phyloP scores from a whole-genome alignment of 2,888 invertebrate genomes.

The Eledona agricola region DNA sequence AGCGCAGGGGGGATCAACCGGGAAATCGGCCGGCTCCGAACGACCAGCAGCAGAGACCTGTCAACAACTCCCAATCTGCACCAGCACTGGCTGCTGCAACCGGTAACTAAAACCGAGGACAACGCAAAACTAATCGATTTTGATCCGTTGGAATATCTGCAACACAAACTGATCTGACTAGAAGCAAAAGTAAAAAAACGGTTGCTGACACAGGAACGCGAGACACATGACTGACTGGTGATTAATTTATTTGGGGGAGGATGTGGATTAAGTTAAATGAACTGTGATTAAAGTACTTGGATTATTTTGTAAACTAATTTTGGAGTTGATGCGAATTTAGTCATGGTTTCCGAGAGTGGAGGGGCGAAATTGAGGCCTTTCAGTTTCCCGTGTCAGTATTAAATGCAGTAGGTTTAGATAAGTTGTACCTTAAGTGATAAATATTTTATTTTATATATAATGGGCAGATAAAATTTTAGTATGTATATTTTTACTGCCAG shows the following conservation, averaged over 20 bases:
- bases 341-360: no score
- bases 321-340: no score
- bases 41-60: constrained; percentile 63
- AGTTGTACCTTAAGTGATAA: constrained; percentile 53
- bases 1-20: constrained; percentile 42
- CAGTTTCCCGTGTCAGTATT: constrained; percentile 53
- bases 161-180: constrained; percentile 39
- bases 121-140: constrained; percentile 9
- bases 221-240: constrained; percentile 36
- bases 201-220: constrained; percentile 47
- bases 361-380: no score
- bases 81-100: constrained; percentile 32
- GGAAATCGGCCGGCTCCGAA: constrained; percentile 32
- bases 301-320: constrained; percentile 30
- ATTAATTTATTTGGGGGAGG: constrained; percentile 39
- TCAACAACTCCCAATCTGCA: constrained; percentile 19
- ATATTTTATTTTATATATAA: constrained; percentile 54
- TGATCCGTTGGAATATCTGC: constrained; percentile 39
- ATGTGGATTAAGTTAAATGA: constrained; percentile 34
- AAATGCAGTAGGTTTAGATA: constrained; percentile 47
- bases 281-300: constrained; percentile 39
- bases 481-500: constrained; percentile 44
- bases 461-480: constrained; percentile 36
- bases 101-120: constrained; percentile 22
- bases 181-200: constrained; percentile 32